Percentiles rank a stretch among this genome's conserved stretches.
Conservation (phyloP, 2,797 vertebrate genomes). For the Dermochelys coriacea region DNA sequence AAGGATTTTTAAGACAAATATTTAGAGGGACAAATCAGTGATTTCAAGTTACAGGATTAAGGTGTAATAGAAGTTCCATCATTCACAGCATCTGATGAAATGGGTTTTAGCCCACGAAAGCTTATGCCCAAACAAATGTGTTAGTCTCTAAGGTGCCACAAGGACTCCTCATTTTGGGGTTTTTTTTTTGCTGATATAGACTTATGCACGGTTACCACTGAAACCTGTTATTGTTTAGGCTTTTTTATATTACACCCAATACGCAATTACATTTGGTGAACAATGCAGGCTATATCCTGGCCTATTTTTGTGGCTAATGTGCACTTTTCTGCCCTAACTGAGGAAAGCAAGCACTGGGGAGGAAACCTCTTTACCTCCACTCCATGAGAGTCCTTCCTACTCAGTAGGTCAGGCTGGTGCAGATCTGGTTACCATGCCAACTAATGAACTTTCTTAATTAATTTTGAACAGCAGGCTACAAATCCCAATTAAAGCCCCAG, state of each 20-base stretch:
- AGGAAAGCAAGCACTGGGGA: not conserved
- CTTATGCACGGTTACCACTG: too few relatives aligned
- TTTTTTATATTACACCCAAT: not conserved
- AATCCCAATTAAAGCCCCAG: not conserved
- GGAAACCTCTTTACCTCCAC: not conserved
- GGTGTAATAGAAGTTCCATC: not conserved
- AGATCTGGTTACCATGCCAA: not conserved
- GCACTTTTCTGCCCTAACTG: not conserved
- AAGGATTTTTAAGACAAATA: not conserved
- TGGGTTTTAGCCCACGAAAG: too few relatives aligned
- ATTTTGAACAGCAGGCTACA: constrained; percentile 7
- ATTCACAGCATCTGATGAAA: not conserved
- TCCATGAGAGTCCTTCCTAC: not conserved
- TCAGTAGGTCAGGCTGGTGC: not conserved
- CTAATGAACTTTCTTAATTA: constrained; percentile 17
- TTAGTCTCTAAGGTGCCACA: too few relatives aligned
- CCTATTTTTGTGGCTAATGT: not conserved
- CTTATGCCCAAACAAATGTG: too few relatives aligned
- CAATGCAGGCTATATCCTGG: not conserved
- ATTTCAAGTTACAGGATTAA: not conserved
- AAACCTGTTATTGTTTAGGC: too few relatives aligned
- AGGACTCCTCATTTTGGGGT: too few relatives aligned
- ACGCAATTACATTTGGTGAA: not conserved
- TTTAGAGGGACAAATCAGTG: not conserved
- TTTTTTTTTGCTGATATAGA: too few relatives aligned